Conservation (phyloP, 2,113 vertebrate species). For the Australoheros scitulus region DNA sequence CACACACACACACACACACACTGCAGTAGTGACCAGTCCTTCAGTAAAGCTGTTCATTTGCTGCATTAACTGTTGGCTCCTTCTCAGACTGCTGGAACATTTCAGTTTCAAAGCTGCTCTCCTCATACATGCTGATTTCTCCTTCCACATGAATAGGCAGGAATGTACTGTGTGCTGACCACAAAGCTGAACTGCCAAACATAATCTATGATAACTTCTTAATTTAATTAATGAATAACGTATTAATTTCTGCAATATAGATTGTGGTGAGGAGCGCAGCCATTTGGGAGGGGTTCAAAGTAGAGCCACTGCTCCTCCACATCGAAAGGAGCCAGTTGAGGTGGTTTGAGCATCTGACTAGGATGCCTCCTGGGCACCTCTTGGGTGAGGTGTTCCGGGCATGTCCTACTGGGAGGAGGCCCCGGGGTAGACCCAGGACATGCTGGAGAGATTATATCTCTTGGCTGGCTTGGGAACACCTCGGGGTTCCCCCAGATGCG, state of each 20-base stretch:
- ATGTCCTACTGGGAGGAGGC: no score
- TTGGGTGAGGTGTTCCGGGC: no score
- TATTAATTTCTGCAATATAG: background rate
- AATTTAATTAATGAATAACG: background rate
- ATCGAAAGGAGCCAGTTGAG: no score
- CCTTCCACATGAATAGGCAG: background rate
- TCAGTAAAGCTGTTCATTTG: conserved; percentile 21
- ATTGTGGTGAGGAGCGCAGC: background rate
- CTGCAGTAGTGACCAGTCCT: conserved; percentile 46
- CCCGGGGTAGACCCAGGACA: no score
- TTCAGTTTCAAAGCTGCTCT: background rate
- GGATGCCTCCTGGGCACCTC: no score
- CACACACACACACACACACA: conserved; percentile 1
- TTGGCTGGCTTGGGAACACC: no score
- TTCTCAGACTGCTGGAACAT: background rate
- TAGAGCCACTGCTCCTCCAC: no score
- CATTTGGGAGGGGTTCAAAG: no score
- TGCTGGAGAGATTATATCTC: no score
- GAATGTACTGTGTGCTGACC: background rate
- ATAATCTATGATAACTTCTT: background rate
- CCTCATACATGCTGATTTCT: background rate
- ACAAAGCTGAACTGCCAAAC: background rate
- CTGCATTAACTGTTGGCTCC: conserved; percentile 28
- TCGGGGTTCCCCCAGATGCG: no score
- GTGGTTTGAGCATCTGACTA: no score